Evolutionary conservation across 1,140 invertebrate genomes (phyloP), one percentile per base, ranked within the genome.

Genomic region (Habropoda laboriosa): DNA sequence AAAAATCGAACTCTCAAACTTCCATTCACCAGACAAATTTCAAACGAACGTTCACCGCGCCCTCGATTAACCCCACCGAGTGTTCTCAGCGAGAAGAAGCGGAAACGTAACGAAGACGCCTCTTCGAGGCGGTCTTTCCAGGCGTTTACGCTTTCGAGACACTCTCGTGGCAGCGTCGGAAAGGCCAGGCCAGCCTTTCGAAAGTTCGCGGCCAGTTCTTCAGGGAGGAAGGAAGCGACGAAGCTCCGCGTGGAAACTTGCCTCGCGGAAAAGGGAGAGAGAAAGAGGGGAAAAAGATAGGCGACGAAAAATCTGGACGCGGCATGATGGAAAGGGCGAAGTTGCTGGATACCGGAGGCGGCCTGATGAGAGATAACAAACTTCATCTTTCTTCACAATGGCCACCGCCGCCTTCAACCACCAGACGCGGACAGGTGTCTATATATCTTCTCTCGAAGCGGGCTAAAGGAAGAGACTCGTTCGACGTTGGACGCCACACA

Each of bases 311-410:
- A 81, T 81, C 79, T 81, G 73, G 61, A 66, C 70, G 61, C 32
- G 67, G 30, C 61, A 58, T 64, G 80, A 85, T 60, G 35, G 74
- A 82, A 75, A 57, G 75, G 35, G 45, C 70, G 8, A 75, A 66
- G 47, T 73, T 60, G 32, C n/a, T 40, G 71, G 58, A 73, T 74
- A 75, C 71, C 63, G 49, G 40, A 81, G 71, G 79, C 61, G 58
- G 70, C 71, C 61, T 58, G 73, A 81, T 82, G 84, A 85, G 79
- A 82, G 79, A 86, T 86, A 86, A 86, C 84, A 85, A 86, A 86
- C 73, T 86, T 81, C 84, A 51, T 67, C 53, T 51, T 67, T 63
- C 75, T 79, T 67, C 57, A 40, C 55, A 47, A 67, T 61, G n/a
- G 38, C 42, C 32, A 16, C n/a, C n/a, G n/a, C n/a, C 27, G 6